Conservation (phyloP, 35 echinoderm and acorn worm genomes). For the Eucidaris tribuloides region DNA sequence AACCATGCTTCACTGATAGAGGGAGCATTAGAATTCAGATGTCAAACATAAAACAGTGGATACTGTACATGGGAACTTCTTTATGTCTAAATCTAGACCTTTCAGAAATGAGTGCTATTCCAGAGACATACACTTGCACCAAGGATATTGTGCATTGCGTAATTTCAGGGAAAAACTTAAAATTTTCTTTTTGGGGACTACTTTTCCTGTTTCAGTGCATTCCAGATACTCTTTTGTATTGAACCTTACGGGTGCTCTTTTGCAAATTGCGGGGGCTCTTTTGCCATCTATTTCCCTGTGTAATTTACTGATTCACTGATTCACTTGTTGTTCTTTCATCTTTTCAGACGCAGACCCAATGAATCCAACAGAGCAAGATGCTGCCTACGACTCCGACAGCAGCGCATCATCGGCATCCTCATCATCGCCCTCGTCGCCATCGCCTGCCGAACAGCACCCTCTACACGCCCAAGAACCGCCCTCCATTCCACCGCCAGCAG, state of each 20-base stretch:
- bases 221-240: background rate
- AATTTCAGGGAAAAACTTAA: background rate
- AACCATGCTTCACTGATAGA: too few relatives aligned
- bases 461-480: background rate
- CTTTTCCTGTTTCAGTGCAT: background rate
- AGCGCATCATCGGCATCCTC: constrained; percentile 14
- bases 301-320: too few relatives aligned
- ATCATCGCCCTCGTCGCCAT: background rate
- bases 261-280: background rate
- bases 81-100: too few relatives aligned
- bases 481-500: background rate
- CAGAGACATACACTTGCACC: too few relatives aligned
- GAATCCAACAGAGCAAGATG: constrained; percentile 21
- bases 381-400: constrained; percentile 9
- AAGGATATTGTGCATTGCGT: background rate
- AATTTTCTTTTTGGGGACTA: background rate
- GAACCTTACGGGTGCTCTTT: background rate
- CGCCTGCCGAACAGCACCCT: background rate
- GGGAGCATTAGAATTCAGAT: too few relatives aligned
- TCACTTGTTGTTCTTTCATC: background rate
- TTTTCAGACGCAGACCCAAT: constrained; percentile 23
- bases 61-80: too few relatives aligned
- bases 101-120: too few relatives aligned
- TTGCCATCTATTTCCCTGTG: background rate
- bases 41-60: too few relatives aligned